Base-by-base conservation (phyloP, 2,888 invertebrate species). In the Magallana nippona region DNA sequence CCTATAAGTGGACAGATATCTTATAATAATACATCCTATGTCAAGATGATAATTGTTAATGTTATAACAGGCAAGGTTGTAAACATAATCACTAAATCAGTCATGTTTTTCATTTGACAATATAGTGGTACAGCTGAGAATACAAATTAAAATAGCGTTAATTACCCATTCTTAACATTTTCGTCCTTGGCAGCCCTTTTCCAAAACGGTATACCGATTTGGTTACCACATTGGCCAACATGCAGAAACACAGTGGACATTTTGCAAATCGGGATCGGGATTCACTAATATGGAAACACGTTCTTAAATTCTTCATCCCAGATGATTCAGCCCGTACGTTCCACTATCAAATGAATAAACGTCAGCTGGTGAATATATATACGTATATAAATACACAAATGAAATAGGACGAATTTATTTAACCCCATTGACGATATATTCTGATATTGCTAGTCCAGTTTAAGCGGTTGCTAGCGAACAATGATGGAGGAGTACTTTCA, bases 191-290 rank as follows among this genome's bases (percentile, higher is more conserved):
- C 82, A 84, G 89, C 84, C 79, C 87, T 89, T 80, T 89, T 89
- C 91, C 91, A 92, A 80, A 93, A 89, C 27, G 89, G 85, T 19
- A 90, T 87, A 3, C 93, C 93, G 55, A 93, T 86, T 86, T 94
- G 93, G 85, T 94, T 94, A n/a, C 93, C 93, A 90, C 93, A 93
- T 85, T 94, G 93, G 1, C 93, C 93, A 80, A 93, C 91, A 62
- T 93, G 92, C 32, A 94, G 79, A 84, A 92, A 89, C 11, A 94
- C 92, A 10, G 92, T 90, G 3, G 93, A 92, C 93, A 93, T 93
- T 55, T 62, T 83, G 63, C 63, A 63, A 13, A 19, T 63, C 63
- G 63, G 63, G 63, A 63, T 63, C 63, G 63, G 15, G 22, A 63
- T 63, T 63, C 63, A 44, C 5, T 15, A 10, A 63, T 8, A 8